Evolutionary conservation across 2,888 invertebrate species (phyloP), one percentile per base, ranked within the genome.

Genomic region (Scaptomyza cyrtandrae): DNA sequence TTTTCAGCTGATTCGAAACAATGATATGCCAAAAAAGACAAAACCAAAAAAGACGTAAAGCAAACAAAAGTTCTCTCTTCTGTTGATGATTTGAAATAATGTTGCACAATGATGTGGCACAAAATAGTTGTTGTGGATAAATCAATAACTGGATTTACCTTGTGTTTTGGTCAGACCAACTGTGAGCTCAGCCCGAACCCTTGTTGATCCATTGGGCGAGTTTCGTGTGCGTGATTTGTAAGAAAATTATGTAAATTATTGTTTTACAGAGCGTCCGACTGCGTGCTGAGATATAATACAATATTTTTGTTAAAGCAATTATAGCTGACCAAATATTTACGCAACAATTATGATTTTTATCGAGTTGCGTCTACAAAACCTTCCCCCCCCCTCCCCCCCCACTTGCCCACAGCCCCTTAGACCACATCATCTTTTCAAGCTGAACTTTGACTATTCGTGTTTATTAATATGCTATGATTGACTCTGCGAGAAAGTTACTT

Each of bases 291-390:
- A 59, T 48, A 69, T 63, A 75, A 68, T 75, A 64, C 49, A 73
- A 66, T 75, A 72, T 80, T 80, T 84, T 74, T 83, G 78, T 77
- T 86, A 70, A 71, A 81, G 85, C 79, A 85, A 86, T 88, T 88
- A 85, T 69, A 77, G 67, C 77, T 88, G 81, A 79, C 85, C 87
- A 88, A 86, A 86, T 88, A 84, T 88, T 81, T 81, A 85, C 87
- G 85, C 69, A 85, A 85, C 84, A 85, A 88, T 88, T 81, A 86
- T 86, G 79, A 86, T 84, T 78, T 79, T 64, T 71, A 86, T 80
- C 76, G 35, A 48, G 31, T 5, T 13, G 16, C 33, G 49, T 33
- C 24, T 24, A 6, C 4, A 13, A 37, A 37, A 37, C n/a, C 19
- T 11, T 19, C 31, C 37, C 29, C 16, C 19, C n/a, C n/a, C 0